A percentile compares a stretch with the other conserved stretches of the same genome.
These are phyloP conservation scores for Eutrigla gurnardus DNA, from an alignment of 2,797 vertebrate species.

Conservation along the genomic window DNA sequence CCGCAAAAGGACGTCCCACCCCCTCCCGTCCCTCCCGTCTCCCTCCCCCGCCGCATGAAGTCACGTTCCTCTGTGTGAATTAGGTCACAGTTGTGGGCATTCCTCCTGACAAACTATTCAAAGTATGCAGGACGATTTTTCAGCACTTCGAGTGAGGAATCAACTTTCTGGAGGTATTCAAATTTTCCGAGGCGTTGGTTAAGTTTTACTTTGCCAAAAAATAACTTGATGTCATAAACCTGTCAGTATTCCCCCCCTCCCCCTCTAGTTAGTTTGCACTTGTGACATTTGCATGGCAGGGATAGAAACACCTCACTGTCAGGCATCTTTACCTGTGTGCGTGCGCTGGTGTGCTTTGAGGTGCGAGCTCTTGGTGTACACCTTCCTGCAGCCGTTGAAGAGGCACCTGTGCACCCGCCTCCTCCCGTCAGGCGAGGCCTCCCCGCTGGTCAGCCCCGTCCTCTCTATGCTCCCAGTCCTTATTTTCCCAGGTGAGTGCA, in stretches of 20 bases:
- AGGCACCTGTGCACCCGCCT: conserved; percentile 94
- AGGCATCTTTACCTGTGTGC: conserved; percentile 89
- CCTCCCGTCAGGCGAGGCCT: conserved; percentile 91
- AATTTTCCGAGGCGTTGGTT: neutral
- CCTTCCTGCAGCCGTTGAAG: conserved; percentile 97
- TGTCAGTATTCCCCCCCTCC: too few species aligned
- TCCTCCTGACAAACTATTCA: conserved; percentile 69
- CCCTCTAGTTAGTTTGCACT: fast-evolving
- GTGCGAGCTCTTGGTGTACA: conserved; percentile 99
- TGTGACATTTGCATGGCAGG: conserved; percentile 3
- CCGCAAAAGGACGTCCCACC: conserved; percentile 54
- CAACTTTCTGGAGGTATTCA: neutral
- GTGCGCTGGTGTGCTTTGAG: conserved; percentile 99
- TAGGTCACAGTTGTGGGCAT: conserved; percentile 76
- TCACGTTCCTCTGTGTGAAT: conserved; percentile 74
- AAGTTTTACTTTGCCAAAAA: neutral
- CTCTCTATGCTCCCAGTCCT: conserved; percentile 85
- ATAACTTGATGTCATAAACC: neutral
- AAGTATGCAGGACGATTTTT: conserved; percentile 50
- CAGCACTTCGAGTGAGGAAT: conserved; percentile 19
- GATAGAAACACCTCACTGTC: neutral
- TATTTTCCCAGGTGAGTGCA: conserved; percentile 89
- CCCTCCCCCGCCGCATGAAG: conserved; percentile 47
- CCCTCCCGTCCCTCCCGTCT: conserved; percentile 2
- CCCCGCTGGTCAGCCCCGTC: conserved; percentile 87